Conservation (phyloP, 1,140 invertebrate genomes). For the Cyclargus thomasi region DNA sequence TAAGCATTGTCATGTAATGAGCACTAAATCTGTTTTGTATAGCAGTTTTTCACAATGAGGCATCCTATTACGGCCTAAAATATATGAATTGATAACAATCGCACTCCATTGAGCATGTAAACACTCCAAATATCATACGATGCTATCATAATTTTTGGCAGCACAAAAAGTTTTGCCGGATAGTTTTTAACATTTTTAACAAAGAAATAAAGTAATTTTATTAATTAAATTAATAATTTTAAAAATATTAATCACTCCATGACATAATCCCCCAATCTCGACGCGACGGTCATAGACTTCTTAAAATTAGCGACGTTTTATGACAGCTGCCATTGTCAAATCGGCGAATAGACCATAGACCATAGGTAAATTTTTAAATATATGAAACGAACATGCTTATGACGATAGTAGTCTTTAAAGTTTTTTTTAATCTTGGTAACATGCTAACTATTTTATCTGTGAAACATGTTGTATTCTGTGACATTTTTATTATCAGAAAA, state of each 20-base stretch:
- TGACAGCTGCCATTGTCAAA: not conserved
- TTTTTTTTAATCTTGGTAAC: too few relatives aligned
- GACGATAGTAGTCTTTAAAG: too few relatives aligned
- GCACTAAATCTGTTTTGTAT: constrained; percentile 29
- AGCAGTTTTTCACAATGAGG: constrained; percentile 42
- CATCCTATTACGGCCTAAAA: constrained; percentile 52
- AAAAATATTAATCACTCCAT: not conserved
- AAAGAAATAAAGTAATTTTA: not conserved
- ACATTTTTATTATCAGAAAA: not conserved
- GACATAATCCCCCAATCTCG: not conserved
- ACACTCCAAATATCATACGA: constrained; percentile 19
- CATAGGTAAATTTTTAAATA: too few relatives aligned
- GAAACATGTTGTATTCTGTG: not conserved
- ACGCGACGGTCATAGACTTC: not conserved
- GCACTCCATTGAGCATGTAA: constrained; percentile 40
- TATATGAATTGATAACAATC: constrained; percentile 61
- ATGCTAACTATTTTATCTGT: too few relatives aligned
- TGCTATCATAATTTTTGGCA: not conserved
- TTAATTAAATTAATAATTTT: not conserved
- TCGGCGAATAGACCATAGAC: not conserved
- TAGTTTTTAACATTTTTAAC: not conserved
- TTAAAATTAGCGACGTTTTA: not conserved
- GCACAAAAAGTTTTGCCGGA: not conserved
- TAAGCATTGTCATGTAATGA: constrained; percentile 29
- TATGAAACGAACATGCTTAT: too few relatives aligned